A percentile compares a stretch with the other conserved stretches of the same genome.
These are phyloP conservation scores for Patella vulgata DNA, from an alignment of 1,140 invertebrate genomes.

Conservation along the genomic window DNA sequence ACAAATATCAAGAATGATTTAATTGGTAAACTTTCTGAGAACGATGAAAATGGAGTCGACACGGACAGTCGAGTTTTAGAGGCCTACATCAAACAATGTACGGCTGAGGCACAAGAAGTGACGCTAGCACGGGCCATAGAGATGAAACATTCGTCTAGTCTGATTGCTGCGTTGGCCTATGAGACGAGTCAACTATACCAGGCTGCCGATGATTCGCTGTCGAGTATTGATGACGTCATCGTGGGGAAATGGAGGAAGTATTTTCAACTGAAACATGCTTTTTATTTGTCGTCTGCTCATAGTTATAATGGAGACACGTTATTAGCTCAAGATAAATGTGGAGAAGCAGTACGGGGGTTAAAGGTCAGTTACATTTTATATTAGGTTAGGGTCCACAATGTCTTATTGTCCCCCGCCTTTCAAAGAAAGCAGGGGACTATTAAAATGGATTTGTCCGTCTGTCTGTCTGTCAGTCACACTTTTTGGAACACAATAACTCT, in stretches of 20 bases:
- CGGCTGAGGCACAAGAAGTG: constrained; percentile 81
- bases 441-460: too few relatives aligned
- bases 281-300: constrained; percentile 77
- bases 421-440: too few relatives aligned
- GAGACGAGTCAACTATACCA: constrained; percentile 76
- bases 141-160: constrained; percentile 74
- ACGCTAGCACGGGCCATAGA: constrained; percentile 79
- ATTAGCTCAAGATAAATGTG: constrained; percentile 77
- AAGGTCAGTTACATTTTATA: constrained; percentile 75
- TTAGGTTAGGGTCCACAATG: too few relatives aligned
- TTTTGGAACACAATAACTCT: too few relatives aligned
- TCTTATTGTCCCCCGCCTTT: too few relatives aligned
- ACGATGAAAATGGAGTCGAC: constrained; percentile 71
- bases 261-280: constrained; percentile 74
- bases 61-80: constrained; percentile 73
- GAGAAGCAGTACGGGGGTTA: constrained; percentile 75
- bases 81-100: constrained; percentile 77
- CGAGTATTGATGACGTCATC: constrained; percentile 70
- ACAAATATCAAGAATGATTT: constrained; percentile 63
- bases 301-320: constrained; percentile 76
- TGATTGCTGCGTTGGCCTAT: constrained; percentile 76
- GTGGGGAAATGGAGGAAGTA: constrained; percentile 77
- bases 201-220: constrained; percentile 72
- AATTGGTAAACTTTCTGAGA: constrained; percentile 67
- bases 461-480: too few relatives aligned